Evolutionary conservation across 2,888 invertebrate genomes (phyloP).

Genomic region (Alloplasta piceator): DNA sequence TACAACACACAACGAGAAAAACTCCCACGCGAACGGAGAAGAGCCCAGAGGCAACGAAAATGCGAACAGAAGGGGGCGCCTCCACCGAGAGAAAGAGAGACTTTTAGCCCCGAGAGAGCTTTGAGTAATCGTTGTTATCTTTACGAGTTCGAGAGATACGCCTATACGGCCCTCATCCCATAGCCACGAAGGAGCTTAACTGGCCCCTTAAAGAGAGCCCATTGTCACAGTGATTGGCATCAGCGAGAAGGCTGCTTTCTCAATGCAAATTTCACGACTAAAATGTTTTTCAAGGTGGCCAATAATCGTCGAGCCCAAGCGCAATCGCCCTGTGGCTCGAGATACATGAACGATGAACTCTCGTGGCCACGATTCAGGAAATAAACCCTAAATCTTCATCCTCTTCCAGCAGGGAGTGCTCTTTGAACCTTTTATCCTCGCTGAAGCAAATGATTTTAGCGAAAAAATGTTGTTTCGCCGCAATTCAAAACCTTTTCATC

Average conservation of each 20-base stretch:
- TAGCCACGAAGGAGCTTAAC: not conserved
- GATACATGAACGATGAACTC: slow-evolving; percentile 41
- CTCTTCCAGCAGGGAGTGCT: slow-evolving; percentile 4
- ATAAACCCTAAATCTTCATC: slow-evolving; percentile 77
- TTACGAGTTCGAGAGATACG: slow-evolving; percentile 79
- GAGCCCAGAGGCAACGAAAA: slow-evolving; percentile 1
- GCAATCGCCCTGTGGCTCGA: not conserved
- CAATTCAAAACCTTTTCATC: slow-evolving; percentile 16
- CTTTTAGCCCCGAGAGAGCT: slow-evolving; percentile 57
- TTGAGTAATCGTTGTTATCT: slow-evolving; percentile 75
- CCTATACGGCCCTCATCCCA: slow-evolving; percentile 52
- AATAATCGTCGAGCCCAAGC: not conserved
- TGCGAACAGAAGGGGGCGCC: slow-evolving; percentile 9
- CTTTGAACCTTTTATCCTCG: slow-evolving; percentile 9
- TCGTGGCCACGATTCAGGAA: slow-evolving; percentile 71
- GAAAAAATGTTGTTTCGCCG: slow-evolving; percentile 14
- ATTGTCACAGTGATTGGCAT: slow-evolving; percentile 50
- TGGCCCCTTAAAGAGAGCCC: too few species aligned
- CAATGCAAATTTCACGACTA: too few species aligned
- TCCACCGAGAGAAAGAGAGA: slow-evolving; percentile 64
- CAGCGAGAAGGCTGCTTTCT: not conserved
- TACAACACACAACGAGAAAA: not conserved
- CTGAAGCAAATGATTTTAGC: slow-evolving; percentile 10
- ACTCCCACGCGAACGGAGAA: slow-evolving; percentile 22
- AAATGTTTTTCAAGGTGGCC: not conserved